Conservation (phyloP, 2,797 vertebrate genomes). For the Darevskia nairensis region DNA sequence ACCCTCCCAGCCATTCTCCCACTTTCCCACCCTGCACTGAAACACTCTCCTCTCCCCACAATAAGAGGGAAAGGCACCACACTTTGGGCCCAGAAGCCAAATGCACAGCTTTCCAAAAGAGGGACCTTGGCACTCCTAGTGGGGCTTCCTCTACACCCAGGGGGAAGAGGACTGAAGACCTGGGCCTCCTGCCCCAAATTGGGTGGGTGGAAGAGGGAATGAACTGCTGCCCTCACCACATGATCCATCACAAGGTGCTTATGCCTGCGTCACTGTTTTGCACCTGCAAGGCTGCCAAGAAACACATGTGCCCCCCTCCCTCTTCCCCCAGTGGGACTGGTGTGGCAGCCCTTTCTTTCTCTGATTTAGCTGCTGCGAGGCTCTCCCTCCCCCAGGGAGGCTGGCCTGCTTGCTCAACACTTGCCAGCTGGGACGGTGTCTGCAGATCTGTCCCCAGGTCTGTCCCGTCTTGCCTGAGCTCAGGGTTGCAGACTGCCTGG, state of each 20-base stretch:
- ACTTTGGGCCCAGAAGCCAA: too few species aligned
- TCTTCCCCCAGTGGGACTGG: conserved; percentile 2
- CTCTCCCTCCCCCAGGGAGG: background rate
- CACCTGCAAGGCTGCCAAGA: conserved; percentile 76
- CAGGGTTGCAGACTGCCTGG: background rate
- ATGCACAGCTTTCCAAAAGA: too few species aligned
- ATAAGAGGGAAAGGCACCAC: too few species aligned
- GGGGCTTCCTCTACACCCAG: background rate
- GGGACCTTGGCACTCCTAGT: too few species aligned
- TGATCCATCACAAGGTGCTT: conserved; percentile 72
- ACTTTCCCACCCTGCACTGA: too few species aligned
- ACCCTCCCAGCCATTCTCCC: background rate
- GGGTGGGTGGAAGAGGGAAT: background rate
- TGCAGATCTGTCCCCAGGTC: background rate
- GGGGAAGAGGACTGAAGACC: background rate
- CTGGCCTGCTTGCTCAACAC: background rate
- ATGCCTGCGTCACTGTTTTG: conserved; percentile 58
- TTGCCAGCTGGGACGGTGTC: too few species aligned
- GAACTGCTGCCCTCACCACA: conserved; percentile 67
- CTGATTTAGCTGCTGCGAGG: conserved; percentile 48
- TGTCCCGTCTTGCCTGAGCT: background rate
- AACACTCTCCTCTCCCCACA: background rate
- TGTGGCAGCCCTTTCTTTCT: conserved; percentile 37
- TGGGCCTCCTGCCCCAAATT: conserved; percentile 2
- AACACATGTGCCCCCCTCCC: conserved; percentile 69